Percentiles rank a stretch among this genome's conserved stretches.
Conservation (phyloP, 2,888 invertebrate species). For the Corythucha ciliata region DNA sequence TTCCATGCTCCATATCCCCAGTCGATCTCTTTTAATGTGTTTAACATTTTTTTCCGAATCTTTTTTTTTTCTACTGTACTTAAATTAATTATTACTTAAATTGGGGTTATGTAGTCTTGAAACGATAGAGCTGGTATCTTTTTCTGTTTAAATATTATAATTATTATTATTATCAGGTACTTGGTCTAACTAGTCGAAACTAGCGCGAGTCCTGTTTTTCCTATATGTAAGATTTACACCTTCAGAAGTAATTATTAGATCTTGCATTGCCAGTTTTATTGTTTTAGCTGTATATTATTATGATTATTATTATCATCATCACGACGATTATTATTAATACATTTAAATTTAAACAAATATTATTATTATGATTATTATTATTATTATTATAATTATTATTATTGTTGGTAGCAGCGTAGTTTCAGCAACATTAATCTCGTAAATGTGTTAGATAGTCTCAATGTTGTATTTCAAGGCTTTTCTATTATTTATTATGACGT, state of each 20-base stretch:
- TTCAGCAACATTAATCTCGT: constrained; percentile 32
- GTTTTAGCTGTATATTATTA: constrained; percentile 25
- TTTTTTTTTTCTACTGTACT: constrained; percentile 15
- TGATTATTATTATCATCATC: constrained; percentile 30
- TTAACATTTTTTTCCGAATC: constrained; percentile 14
- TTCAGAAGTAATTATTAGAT: constrained; percentile 22
- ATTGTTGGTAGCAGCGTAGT: constrained; percentile 32
- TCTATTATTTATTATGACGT: constrained; percentile 28
- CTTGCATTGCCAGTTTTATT: constrained; percentile 29
- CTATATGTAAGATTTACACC: constrained; percentile 12
- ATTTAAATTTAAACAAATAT: constrained; percentile 26
- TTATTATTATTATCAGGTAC: constrained; percentile 23
- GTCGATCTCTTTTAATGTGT: constrained; percentile 29
- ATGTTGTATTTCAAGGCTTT: constrained; percentile 32
- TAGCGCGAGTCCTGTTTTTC: constrained; percentile 32
- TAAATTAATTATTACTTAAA: constrained; percentile 21
- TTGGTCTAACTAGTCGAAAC: constrained; percentile 28
- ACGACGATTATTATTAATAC: constrained; percentile 24
- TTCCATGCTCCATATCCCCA: constrained; percentile 30
- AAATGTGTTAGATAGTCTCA: constrained; percentile 32
- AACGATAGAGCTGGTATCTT: constrained; percentile 21
- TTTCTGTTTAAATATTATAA: constrained; percentile 22
- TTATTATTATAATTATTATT: constrained; percentile 29
- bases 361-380: constrained; percentile 30
- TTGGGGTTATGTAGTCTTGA: constrained; percentile 29